Conservation (phyloP, 2,888 invertebrate genomes). For the Melanophora roralis region DNA sequence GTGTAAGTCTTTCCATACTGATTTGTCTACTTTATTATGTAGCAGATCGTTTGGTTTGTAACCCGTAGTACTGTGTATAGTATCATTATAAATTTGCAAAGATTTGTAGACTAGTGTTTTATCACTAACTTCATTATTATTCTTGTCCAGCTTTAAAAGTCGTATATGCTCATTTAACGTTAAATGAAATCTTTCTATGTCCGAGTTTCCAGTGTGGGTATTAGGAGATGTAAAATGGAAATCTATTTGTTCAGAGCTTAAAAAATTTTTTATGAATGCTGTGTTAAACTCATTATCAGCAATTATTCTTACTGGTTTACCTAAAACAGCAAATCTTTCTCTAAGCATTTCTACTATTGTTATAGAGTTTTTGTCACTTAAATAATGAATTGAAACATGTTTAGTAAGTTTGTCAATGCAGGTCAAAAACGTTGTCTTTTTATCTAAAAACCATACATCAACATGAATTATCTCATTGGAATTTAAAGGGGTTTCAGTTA, state of each 20-base stretch:
- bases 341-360: constrained; percentile 16
- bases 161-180: constrained; percentile 53
- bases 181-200: constrained; percentile 44
- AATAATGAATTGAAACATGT: constrained; percentile 2
- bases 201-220: constrained; percentile 32
- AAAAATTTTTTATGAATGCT: neutral
- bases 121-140: constrained; percentile 32
- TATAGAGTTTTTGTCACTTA: neutral
- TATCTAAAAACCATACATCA: neutral
- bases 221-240: constrained; percentile 8
- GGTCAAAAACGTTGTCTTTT: neutral
- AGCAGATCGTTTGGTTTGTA: constrained; percentile 35
- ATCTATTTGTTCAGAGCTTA: neutral
- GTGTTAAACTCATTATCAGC: constrained; percentile 13
- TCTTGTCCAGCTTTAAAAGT: constrained; percentile 40
- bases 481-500: no score
- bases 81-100: constrained; percentile 52
- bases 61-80: constrained; percentile 46
- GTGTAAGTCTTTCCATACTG: no score
- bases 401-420: constrained; percentile 11
- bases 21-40: no score
- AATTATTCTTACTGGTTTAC: constrained; percentile 41
- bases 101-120: constrained; percentile 44
- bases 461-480: no score
- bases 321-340: constrained; percentile 39